These are phyloP conservation scores for Microplitis manilae DNA, from an alignment of 2,888 invertebrate genomes.

Conservation along the genomic window DNA sequence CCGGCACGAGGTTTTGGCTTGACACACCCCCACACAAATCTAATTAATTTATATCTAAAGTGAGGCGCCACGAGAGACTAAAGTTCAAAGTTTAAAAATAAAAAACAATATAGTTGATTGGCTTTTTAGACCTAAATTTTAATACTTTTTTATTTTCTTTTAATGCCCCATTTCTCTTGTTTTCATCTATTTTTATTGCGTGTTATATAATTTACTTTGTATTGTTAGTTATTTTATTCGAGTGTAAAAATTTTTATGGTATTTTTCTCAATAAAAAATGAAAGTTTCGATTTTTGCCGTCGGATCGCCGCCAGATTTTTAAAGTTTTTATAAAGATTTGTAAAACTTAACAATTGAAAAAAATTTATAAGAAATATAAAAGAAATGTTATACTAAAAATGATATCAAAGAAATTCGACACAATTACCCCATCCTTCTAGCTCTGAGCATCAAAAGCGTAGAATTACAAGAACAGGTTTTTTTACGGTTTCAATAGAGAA, in stretches of 20 bases:
- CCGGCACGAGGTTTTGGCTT: constrained; percentile 53
- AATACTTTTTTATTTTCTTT: constrained; percentile 21
- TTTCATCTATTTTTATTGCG: too few relatives aligned
- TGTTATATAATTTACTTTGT: neutral
- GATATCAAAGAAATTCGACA: constrained; percentile 6
- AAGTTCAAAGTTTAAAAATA: constrained; percentile 30
- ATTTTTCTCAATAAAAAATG: neutral
- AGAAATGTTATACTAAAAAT: neutral
- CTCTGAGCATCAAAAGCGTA: constrained; percentile 11
- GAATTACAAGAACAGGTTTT: constrained; percentile 5
- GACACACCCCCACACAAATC: constrained; percentile 71
- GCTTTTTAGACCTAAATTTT: constrained; percentile 3
- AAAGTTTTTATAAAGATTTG: neutral
- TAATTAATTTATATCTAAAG: constrained; percentile 70
- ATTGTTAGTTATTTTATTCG: neutral
- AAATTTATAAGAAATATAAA: neutral
- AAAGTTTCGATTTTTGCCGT: neutral
- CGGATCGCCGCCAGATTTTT: neutral
- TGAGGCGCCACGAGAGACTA: constrained; percentile 32
- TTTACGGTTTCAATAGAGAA: neutral
- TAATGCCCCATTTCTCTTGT: neutral
- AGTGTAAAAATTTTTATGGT: neutral
- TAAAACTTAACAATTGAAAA: neutral
- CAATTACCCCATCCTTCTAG: constrained; percentile 11
- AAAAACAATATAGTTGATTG: constrained; percentile 18